Evolutionary conservation across 1,140 invertebrate genomes (phyloP), one percentile per base, ranked within the genome.

Genomic region (Parasteatoda tepidariorum): DNA sequence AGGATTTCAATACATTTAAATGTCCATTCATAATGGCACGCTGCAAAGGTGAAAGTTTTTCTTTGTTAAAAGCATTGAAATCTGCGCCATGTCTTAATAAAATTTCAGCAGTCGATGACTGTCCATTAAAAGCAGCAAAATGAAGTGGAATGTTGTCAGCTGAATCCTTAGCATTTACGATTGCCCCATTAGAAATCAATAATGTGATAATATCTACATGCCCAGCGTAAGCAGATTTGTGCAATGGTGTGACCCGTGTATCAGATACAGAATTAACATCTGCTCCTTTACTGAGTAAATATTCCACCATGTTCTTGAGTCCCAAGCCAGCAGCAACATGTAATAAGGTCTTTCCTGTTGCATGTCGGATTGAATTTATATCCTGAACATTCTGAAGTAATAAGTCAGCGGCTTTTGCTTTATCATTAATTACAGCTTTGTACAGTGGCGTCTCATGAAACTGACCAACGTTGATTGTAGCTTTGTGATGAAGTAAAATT

Each of bases 1-100:
- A 89, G 57, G 96, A 90, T 89, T 96, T 96, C 89, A 96, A 97
- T 88, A 98, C 93, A 89, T 98, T 96, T 2, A 97, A 92, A 88
- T 98, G 95, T 86, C 98, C 97, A 87, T 97, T 95, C 87, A 98
- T 99, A 15, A 94, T 92, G 15, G 94, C 92, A 88, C 22, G 7
- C 6, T 24, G 22, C 24, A 24, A 61, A 11, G 59, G 9, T 9
- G 4, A 48, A 48, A 0, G 0, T 4, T 48, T 18, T 18, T 13
- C 1, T 48, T 2, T 48, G 41, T 48, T 9, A 18, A 9, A 18
- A 7, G n/a, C n/a, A n/a, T n/a, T n/a, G n/a, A n/a, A n/a, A n/a
- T n/a, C 92, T 0, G 94, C 94, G 0, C 93, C 92, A 59, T 92
- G 0, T 9, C 70, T 22, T 2, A 70, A 15, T n/a, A 81, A 61